Conservation (phyloP, 2,888 invertebrate species). For the Strigamia crassipes region DNA sequence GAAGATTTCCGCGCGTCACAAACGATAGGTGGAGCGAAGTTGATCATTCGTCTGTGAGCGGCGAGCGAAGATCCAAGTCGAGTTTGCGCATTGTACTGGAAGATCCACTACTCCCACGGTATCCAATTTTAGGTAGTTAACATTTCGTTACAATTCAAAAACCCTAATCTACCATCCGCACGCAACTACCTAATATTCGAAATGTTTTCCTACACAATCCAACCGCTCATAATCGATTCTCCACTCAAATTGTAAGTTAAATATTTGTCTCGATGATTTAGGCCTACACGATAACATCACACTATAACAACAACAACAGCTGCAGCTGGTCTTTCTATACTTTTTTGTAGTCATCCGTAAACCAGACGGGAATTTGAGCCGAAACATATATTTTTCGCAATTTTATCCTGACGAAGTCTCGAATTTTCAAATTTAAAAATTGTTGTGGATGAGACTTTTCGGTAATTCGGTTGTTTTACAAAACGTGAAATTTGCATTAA, state of each 20-base stretch:
- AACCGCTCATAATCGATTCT: background rate
- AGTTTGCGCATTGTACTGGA: constrained; percentile 3
- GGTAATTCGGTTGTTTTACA: background rate
- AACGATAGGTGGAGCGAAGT: background rate
- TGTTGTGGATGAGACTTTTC: background rate
- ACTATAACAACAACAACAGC: background rate
- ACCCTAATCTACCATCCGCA: background rate
- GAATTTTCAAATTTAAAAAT: background rate
- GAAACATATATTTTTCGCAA: background rate
- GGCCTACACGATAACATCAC: constrained; percentile 17
- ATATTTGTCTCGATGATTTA: constrained; percentile 17
- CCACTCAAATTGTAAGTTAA: background rate
- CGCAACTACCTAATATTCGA: background rate
- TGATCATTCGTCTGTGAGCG: background rate
- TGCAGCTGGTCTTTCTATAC: background rate
- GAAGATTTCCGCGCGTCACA: background rate
- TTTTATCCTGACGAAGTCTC: background rate
- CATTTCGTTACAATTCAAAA: background rate
- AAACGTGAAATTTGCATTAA: background rate
- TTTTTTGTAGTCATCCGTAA: background rate
- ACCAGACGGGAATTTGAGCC: background rate
- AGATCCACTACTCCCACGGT: background rate
- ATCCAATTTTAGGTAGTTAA: constrained; percentile 17
- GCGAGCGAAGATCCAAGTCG: background rate
- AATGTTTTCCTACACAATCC: background rate